A percentile compares a stretch with the other conserved stretches of the same genome.
Conservation (phyloP, 1,140 invertebrate species). For the Odontomachus brunneus region DNA sequence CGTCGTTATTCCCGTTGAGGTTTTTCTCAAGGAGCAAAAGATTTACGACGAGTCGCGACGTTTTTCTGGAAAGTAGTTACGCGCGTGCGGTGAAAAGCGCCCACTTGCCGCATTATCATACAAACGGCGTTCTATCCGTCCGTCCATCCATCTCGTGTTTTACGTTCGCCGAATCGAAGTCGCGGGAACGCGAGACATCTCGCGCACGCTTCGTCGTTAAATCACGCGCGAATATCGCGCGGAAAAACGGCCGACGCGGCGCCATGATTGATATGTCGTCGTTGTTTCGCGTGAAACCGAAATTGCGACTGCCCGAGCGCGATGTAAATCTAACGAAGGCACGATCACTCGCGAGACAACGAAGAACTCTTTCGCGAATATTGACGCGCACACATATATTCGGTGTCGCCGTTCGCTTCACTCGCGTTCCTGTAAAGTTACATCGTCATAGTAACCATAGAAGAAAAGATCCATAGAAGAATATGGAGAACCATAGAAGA, state of each 20-base stretch:
- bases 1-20: background rate
- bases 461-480: no score
- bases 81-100: background rate
- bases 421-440: no score
- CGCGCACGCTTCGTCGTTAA: background rate
- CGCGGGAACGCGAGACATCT: background rate
- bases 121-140: background rate
- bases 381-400: no score
- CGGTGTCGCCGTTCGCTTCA: no score
- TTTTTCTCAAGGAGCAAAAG: background rate
- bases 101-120: conserved; percentile 4
- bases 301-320: background rate
- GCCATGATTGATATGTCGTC: background rate
- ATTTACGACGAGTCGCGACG: conserved; percentile 5
- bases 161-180: conserved; percentile 12
- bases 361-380: no score
- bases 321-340: background rate
- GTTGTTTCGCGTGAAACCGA: background rate
- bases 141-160: conserved; percentile 11
- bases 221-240: background rate
- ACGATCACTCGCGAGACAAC: background rate
- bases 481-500: no score
- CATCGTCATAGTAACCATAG: no score
- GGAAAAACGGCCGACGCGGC: background rate
- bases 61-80: background rate